Percentiles rank a stretch among this genome's conserved stretches.
phyloP scores from a whole-genome alignment of 2,797 vertebrate genomes.

The Enteromius trimaculatus region DNA sequence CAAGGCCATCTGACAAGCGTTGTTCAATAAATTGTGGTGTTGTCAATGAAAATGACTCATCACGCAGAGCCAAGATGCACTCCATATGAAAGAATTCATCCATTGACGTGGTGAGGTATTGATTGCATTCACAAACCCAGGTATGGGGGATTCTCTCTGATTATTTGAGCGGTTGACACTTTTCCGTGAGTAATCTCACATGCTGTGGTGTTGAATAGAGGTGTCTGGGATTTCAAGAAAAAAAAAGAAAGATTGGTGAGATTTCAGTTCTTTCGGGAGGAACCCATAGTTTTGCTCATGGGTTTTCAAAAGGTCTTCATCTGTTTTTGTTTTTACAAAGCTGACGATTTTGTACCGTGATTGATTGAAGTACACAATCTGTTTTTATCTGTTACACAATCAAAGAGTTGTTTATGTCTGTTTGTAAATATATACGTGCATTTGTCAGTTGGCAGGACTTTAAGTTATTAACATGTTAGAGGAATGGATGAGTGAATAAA shows the following conservation, averaged over 20 bases:
- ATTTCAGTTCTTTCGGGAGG: not conserved
- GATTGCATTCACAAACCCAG: slow-evolving; percentile 21
- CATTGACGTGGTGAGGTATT: not conserved
- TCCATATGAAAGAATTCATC: slow-evolving; percentile 11
- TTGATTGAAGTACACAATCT: not conserved
- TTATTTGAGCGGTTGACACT: slow-evolving; percentile 2
- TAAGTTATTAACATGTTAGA: not conserved
- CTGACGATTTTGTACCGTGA: not conserved
- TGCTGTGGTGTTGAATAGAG: slow-evolving; percentile 3
- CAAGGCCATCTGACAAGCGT: slow-evolving; percentile 23
- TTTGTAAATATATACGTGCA: not conserved
- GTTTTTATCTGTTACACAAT: not conserved
- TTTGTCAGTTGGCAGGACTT: not conserved
- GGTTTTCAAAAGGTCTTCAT: not conserved
- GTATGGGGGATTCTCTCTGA: slow-evolving; percentile 18
- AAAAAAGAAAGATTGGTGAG: not conserved
- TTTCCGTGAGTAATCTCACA: slow-evolving; percentile 18
- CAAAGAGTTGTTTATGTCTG: not conserved
- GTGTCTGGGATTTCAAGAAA: slow-evolving; percentile 11
- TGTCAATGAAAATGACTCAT: slow-evolving; percentile 32
- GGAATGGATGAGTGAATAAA: not conserved
- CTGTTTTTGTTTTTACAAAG: not conserved
- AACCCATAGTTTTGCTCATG: not conserved
- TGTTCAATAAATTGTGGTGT: not conserved
- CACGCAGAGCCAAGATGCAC: not conserved